Percentiles rank a stretch among this genome's conserved stretches.
phyloP scores from a whole-genome alignment of 2,888 invertebrate species.

The Nemotelus pantherinus region DNA sequence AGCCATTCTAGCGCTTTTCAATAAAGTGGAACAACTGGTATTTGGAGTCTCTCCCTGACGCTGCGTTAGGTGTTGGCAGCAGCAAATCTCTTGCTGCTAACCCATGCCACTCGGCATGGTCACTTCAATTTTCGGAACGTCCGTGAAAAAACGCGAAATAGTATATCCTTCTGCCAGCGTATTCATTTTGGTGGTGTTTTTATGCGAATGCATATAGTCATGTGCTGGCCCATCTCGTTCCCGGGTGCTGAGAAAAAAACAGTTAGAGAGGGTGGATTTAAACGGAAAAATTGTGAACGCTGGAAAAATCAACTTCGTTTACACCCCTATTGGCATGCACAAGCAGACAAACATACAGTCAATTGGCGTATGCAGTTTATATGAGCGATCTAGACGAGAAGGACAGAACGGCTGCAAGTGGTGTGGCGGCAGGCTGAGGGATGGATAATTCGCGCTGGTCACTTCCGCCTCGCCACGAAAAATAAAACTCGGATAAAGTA shows the following conservation, averaged over 20 bases:
- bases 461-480: conserved; percentile 47
- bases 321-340: conserved; percentile 52
- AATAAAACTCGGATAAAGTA: conserved; percentile 48
- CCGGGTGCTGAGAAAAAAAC: conserved; percentile 4
- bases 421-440: conserved; percentile 15
- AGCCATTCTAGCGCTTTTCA: conserved; percentile 32
- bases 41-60: conserved; percentile 31
- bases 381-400: conserved; percentile 22
- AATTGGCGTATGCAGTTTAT: conserved; percentile 43
- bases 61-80: conserved; percentile 14
- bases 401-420: conserved; percentile 17
- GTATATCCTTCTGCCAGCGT: conserved; percentile 28
- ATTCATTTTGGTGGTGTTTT: conserved; percentile 13
- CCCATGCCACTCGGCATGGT: neutral
- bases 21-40: conserved; percentile 20
- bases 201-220: conserved; percentile 6
- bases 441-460: conserved; percentile 49
- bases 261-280: conserved; percentile 24
- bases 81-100: conserved; percentile 25
- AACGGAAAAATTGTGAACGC: conserved; percentile 43
- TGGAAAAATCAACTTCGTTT: conserved; percentile 55
- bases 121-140: conserved; percentile 38
- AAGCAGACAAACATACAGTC: conserved; percentile 44
- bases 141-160: conserved; percentile 29
- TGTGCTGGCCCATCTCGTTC: conserved; percentile 33